Conservation (phyloP, 2,888 invertebrate genomes). For the Argynnis bischoffii region DNA sequence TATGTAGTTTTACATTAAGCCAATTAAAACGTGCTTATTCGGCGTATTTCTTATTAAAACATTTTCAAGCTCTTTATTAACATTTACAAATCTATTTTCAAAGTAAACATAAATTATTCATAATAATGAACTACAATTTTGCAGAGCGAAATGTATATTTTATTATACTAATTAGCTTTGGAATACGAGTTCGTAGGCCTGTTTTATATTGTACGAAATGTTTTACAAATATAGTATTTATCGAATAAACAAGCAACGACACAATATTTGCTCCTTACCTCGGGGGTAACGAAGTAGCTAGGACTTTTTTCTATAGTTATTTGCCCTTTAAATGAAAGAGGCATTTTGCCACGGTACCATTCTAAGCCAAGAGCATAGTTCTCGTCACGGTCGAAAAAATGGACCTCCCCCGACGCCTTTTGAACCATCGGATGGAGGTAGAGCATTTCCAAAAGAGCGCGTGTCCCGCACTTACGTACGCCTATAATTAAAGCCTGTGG, state of each 20-base stretch:
- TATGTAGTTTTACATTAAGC: conserved; percentile 22
- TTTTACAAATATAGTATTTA: conserved; percentile 22
- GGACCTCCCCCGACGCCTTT: conserved; percentile 96
- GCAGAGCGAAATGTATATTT: conserved; percentile 25
- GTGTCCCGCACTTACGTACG: conserved; percentile 97
- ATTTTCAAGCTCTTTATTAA: conserved; percentile 27
- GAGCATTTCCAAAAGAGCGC: conserved; percentile 97
- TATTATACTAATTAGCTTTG: conserved; percentile 26
- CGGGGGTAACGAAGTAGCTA: conserved; percentile 97
- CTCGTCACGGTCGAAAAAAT: conserved; percentile 97
- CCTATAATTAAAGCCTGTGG: conserved; percentile 93
- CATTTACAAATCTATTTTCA: conserved; percentile 29
- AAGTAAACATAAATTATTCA: conserved; percentile 34
- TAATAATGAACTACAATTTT: conserved; percentile 25
- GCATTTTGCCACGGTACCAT: conserved; percentile 98
- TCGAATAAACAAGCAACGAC: conserved; percentile 20
- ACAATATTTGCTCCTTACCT: conserved; percentile 81
- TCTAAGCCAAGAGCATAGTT: conserved; percentile 95
- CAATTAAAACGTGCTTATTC: conserved; percentile 20
- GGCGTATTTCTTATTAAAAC: conserved; percentile 29
- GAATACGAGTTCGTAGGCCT: conserved; percentile 17
- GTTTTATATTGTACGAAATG: conserved; percentile 22
- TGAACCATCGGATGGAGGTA: conserved; percentile 96
- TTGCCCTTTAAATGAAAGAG: conserved; percentile 94
- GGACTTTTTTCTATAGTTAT: conserved; percentile 99